Percentiles rank a stretch among this genome's conserved stretches.
Conservation (phyloP, 2,797 vertebrate genomes). For the Coccyzus lansbergi region DNA sequence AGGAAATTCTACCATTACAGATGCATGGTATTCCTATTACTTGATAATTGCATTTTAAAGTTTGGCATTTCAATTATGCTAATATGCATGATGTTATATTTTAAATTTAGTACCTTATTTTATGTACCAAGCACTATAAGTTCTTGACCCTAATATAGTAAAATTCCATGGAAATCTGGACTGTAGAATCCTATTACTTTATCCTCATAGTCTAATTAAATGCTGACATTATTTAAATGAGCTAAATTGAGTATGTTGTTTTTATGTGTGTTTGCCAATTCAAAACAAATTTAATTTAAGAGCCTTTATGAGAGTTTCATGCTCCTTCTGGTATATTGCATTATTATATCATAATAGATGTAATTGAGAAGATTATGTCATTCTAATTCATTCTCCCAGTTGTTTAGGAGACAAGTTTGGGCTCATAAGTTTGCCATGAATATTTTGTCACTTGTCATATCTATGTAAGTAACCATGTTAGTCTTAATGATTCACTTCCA, state of each 20-base stretch:
- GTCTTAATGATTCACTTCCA: background rate
- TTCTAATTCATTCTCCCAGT: background rate
- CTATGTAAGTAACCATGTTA: background rate
- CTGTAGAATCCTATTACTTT: constrained; percentile 17
- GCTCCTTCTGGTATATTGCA: constrained; percentile 3
- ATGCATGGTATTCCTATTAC: constrained; percentile 29
- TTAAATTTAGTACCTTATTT: constrained; percentile 61
- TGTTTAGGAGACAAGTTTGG: constrained; percentile 2
- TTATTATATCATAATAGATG: constrained; percentile 33
- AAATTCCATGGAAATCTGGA: constrained; percentile 39
- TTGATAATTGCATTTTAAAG: constrained; percentile 61
- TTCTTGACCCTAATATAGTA: constrained; percentile 19
- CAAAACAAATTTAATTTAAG: constrained; percentile 52
- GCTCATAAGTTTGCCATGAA: background rate
- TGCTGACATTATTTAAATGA: constrained; percentile 17
- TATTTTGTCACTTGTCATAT: background rate
- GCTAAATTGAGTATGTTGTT: background rate
- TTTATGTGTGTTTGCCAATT: constrained; percentile 16
- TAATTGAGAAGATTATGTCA: constrained; percentile 17
- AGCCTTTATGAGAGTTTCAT: background rate
- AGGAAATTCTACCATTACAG: constrained; percentile 35
- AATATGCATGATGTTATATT: constrained; percentile 22
- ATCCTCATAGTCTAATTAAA: constrained; percentile 45
- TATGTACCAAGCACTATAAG: constrained; percentile 17
- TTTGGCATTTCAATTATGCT: constrained; percentile 51